Percentiles rank a stretch among this genome's conserved stretches.
Evolutionary conservation across 1,140 invertebrate genomes (phyloP).

Genomic region (Apis laboriosa): DNA sequence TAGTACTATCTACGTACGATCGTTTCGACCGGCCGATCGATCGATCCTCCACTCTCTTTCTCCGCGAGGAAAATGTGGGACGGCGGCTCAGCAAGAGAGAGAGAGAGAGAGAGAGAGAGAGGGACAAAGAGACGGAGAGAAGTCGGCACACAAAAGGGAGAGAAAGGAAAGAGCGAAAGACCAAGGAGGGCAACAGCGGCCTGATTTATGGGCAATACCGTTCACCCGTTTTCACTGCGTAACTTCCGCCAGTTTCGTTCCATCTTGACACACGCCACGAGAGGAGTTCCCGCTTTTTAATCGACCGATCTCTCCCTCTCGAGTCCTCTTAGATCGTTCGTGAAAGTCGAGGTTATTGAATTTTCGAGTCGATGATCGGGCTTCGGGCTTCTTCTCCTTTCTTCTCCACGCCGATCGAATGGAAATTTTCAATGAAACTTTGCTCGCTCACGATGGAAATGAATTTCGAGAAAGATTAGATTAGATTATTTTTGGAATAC

Average conservation of each 20-base stretch:
- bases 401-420: too few species aligned
- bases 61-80: constrained; percentile 25
- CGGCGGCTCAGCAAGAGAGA: neutral
- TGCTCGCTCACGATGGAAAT: too few species aligned
- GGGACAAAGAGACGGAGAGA: neutral
- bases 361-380: neutral
- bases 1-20: neutral
- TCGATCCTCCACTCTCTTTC: constrained; percentile 30
- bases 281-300: constrained; percentile 58
- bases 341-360: neutral
- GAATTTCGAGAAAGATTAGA: too few species aligned
- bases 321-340: neutral
- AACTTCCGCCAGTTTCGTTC: constrained; percentile 68
- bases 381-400: neutral
- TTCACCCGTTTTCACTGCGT: constrained; percentile 63
- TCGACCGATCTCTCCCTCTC: constrained; percentile 22
- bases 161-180: constrained; percentile 14
- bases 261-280: constrained; percentile 56
- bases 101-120: neutral
- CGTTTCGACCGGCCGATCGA: constrained; percentile 25
- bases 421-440: neutral
- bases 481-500: too few species aligned
- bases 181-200: constrained; percentile 19
- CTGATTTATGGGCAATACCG: constrained; percentile 63
- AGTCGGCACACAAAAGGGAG: constrained; percentile 1